phyloP scores from a whole-genome alignment of 2,797 vertebrate species.

The Emydoidea blandingii region DNA sequence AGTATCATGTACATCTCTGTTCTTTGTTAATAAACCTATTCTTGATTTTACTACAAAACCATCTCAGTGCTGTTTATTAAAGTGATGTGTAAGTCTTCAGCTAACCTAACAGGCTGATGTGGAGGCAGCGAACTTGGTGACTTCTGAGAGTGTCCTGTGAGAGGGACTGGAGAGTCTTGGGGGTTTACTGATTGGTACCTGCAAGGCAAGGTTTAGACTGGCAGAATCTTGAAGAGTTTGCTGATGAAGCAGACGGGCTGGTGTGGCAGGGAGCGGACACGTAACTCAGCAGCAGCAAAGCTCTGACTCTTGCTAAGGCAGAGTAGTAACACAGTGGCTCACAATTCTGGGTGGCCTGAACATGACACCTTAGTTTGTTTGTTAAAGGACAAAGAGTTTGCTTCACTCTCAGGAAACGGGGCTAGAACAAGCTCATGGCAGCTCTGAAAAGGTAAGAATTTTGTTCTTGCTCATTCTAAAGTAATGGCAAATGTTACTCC shows the following conservation, averaged over 20 bases:
- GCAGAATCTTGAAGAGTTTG: neutral
- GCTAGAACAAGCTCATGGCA: neutral
- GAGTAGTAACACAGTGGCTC: too few species aligned
- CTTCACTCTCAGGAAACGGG: neutral
- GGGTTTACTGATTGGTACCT: neutral
- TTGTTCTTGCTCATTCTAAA: neutral
- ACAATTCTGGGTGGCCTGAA: too few species aligned
- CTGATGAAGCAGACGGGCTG: neutral
- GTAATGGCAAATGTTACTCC: neutral
- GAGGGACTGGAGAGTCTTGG: neutral
- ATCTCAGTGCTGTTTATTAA: neutral
- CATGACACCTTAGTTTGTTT: too few species aligned
- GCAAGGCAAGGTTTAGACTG: neutral
- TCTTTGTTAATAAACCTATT: neutral
- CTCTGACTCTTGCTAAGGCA: too few species aligned
- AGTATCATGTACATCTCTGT: neutral
- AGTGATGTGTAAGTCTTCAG: neutral
- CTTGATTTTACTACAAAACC: neutral
- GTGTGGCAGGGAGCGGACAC: neutral
- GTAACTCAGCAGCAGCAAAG: neutral
- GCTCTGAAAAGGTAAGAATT: neutral
- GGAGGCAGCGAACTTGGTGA: neutral
- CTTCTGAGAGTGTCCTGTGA: neutral
- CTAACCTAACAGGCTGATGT: neutral
- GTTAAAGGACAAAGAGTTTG: neutral